These are phyloP conservation scores for Cantharis rustica DNA, from an alignment of 2,888 invertebrate species.

Conservation along the genomic window DNA sequence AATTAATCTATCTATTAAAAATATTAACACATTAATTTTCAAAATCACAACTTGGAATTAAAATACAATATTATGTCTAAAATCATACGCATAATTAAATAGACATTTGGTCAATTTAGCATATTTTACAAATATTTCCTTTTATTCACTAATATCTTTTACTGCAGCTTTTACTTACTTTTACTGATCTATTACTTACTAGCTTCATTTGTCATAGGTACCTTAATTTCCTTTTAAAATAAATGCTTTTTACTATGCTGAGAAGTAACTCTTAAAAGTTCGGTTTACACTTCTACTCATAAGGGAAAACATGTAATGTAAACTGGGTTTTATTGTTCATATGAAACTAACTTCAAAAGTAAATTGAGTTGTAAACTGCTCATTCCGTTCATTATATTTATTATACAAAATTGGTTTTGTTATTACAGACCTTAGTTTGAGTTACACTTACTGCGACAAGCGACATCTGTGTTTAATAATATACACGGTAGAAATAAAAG, in stretches of 20 bases:
- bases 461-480: not conserved
- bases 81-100: too few relatives aligned
- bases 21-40: not conserved
- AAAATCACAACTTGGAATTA: not conserved
- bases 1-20: not conserved
- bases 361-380: not conserved
- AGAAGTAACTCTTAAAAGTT: not conserved
- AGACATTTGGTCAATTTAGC: too few relatives aligned
- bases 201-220: too few relatives aligned
- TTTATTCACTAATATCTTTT: too few relatives aligned
- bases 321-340: not conserved
- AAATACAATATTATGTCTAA: too few relatives aligned
- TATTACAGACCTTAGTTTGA: not conserved
- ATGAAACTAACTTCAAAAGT: not conserved
- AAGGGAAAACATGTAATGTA: not conserved
- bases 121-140: too few relatives aligned
- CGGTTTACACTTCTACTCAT: not conserved
- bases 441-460: not conserved
- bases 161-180: too few relatives aligned
- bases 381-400: not conserved
- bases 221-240: not conserved
- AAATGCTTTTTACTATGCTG: not conserved
- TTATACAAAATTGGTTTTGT: not conserved
- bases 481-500: not conserved
- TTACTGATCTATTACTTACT: too few relatives aligned